These are phyloP conservation scores for Okapia johnstoni DNA, from an alignment of 2,113 vertebrate genomes.

Conservation along the genomic window DNA sequence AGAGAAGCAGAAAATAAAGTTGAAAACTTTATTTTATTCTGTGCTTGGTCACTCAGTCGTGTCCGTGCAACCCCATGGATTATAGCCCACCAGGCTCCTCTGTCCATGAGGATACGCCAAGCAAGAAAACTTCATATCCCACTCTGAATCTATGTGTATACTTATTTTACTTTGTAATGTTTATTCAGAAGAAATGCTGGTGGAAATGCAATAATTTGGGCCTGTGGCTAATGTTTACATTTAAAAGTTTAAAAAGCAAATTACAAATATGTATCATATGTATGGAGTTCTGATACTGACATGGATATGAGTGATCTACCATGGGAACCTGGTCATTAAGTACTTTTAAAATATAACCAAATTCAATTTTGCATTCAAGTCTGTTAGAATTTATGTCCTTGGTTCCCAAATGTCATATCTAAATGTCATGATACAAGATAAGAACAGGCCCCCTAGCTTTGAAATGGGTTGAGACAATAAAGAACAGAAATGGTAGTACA, in stretches of 20 bases:
- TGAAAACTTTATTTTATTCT: neutral
- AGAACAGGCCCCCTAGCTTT: slow-evolving; percentile 34
- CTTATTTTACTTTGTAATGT: neutral
- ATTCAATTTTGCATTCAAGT: neutral
- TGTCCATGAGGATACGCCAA: neutral
- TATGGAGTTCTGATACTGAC: neutral
- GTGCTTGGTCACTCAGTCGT: neutral
- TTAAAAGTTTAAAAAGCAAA: neutral
- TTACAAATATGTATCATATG: neutral
- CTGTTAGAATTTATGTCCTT: neutral
- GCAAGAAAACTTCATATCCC: neutral
- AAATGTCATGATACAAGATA: slow-evolving; percentile 4
- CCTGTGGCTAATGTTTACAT: neutral
- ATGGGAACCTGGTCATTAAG: neutral
- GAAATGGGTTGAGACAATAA: slow-evolving; percentile 12
- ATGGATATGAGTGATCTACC: neutral
- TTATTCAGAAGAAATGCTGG: neutral
- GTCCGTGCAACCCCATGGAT: neutral
- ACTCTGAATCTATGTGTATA: neutral
- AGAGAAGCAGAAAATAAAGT: neutral
- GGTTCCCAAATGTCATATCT: neutral
- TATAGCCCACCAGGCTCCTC: neutral
- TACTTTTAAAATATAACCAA: neutral
- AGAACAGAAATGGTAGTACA: neutral
- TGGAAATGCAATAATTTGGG: neutral